Base-by-base conservation (phyloP, 2,113 vertebrate species). In the Dicrurus megarhynchus region DNA sequence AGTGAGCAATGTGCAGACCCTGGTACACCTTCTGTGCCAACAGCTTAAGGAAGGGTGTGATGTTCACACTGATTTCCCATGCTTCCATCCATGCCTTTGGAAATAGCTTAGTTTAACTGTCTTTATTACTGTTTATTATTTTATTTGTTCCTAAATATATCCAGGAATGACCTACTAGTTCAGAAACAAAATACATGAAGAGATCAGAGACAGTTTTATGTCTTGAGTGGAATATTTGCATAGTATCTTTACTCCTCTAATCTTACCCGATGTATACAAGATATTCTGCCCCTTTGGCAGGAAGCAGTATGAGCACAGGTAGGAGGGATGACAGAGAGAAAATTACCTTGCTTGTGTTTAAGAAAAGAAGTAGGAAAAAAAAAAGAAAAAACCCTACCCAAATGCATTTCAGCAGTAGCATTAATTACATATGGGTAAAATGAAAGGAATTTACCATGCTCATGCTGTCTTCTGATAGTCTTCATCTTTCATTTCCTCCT, bases 301-400 rank as follows among this genome's bases (percentile, higher is more conserved):
- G 50, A 86, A 65, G 39, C 20, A 57, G 49, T 17, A 6, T 86
- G 52, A 60, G 35, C 42, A 87, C 28, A 68, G 14, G n/a, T 78
- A 68, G 71, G 22, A 56, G 37, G 22, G 69, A 78, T 93, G 24
- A 61, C 71, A 73, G 64, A 27, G 32, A 70, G 50, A 83, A 61
- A 83, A 65, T 64, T 76, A 6, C 12, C 20, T 68, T 56, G 9
- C 12, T 27, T 60, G 3, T 79, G 12, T 84, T 91, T 69, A 73
- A 65, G 65, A 37, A 68, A 64, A 35, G 5, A 15, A 28, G 26
- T 12, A 16, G 14, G 5, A 1, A 3, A 9, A 17, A 37, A 35
- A 7, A 17, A 16, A 35, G 1, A 22, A 16, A 53, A 42, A 37
- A 13, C 0, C 4, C 3, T 67, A 10, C 11, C 23, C 4, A 56